These are phyloP conservation scores for Yponomeuta cagnagella DNA, from an alignment of 2,888 invertebrate genomes.

Conservation along the genomic window DNA sequence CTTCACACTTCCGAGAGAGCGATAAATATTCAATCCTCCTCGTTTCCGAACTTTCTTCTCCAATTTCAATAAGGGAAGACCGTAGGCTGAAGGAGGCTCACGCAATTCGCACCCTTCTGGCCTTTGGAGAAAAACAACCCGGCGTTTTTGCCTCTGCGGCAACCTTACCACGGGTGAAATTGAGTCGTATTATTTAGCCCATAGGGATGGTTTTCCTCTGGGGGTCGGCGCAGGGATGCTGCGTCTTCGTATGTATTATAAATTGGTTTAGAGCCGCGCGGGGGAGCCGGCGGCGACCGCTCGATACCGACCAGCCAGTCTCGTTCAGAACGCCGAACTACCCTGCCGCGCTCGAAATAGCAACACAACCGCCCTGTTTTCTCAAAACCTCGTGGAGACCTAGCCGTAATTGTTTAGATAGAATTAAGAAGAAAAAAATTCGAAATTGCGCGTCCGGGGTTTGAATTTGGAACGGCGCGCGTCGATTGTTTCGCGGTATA, in stretches of 20 bases:
- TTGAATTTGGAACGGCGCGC: constrained; percentile 14
- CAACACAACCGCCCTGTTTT: neutral
- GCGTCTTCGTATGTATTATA: constrained; percentile 75
- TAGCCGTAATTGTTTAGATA: neutral
- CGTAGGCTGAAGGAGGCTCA: constrained; percentile 32
- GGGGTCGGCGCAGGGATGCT: constrained; percentile 57
- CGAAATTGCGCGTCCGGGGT: neutral
- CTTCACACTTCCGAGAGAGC: neutral
- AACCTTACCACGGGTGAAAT: constrained; percentile 34
- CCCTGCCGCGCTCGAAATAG: constrained; percentile 1
- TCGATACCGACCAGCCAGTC: constrained; percentile 40
- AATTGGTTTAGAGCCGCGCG: constrained; percentile 72
- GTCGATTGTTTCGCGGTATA: constrained; percentile 7
- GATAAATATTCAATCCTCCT: neutral
- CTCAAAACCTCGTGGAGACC: constrained; percentile 11
- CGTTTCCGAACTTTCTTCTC: constrained; percentile 4
- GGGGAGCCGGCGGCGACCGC: constrained; percentile 59
- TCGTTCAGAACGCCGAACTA: constrained; percentile 38
- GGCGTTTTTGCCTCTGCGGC: constrained; percentile 71
- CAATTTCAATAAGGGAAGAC: constrained; percentile 11
- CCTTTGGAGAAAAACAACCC: constrained; percentile 60
- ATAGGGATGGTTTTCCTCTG: constrained; percentile 35
- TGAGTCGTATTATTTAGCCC: constrained; percentile 21
- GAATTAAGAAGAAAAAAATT: constrained; percentile 1
- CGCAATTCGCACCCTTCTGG: constrained; percentile 69